These are phyloP conservation scores for Zingel zingel DNA, from an alignment of 2,113 vertebrate genomes.

Conservation along the genomic window DNA sequence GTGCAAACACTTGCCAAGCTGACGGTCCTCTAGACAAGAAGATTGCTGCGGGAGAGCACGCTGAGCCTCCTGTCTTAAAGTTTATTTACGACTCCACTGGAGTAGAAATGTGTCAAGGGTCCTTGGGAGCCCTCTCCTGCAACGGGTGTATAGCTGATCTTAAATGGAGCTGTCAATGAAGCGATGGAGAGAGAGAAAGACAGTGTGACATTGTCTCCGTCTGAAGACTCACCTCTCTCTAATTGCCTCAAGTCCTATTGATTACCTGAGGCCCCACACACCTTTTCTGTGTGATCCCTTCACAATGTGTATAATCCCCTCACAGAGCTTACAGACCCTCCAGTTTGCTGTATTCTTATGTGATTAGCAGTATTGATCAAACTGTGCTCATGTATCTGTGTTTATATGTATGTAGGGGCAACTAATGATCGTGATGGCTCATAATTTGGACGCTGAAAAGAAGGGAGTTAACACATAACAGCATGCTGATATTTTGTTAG, in stretches of 20 bases:
- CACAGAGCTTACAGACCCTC: constrained; percentile 44
- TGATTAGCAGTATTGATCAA: constrained; percentile 69
- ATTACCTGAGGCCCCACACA: constrained; percentile 63
- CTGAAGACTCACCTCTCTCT: constrained; percentile 66
- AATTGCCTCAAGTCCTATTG: constrained; percentile 73
- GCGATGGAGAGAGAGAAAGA: constrained; percentile 19
- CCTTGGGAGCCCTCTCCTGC: constrained; percentile 35
- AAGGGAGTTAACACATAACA: constrained; percentile 3
- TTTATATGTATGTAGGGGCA: background rate
- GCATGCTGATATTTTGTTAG: constrained; percentile 7
- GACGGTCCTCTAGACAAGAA: constrained; percentile 34
- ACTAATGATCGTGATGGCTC: background rate
- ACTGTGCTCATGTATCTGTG: background rate
- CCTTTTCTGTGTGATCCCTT: constrained; percentile 61
- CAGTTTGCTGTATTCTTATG: constrained; percentile 49
- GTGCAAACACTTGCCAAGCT: constrained; percentile 10
- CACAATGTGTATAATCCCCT: constrained; percentile 65
- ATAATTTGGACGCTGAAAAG: background rate
- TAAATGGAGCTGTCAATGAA: constrained; percentile 54
- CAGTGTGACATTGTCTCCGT: constrained; percentile 54
- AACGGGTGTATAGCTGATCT: constrained; percentile 36
- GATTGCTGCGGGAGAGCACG: constrained; percentile 25
- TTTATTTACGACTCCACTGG: constrained; percentile 59
- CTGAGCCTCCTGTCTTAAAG: constrained; percentile 33
- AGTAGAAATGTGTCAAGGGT: constrained; percentile 54